Evolutionary conservation across 1,140 invertebrate species (phyloP).

Genomic region (Apis laboriosa): DNA sequence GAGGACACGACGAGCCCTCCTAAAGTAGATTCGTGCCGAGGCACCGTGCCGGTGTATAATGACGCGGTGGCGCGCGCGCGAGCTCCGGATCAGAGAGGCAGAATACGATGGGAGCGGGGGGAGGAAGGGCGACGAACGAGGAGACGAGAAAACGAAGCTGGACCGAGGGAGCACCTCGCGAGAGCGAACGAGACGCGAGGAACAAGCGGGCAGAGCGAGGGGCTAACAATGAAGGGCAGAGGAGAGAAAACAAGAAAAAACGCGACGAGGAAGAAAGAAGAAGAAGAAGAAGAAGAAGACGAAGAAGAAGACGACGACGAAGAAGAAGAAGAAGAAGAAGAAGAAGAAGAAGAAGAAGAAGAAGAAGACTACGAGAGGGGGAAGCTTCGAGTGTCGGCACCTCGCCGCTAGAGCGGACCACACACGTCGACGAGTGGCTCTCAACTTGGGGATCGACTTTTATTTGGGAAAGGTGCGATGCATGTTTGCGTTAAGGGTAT

Average conservation of each 20-base stretch:
- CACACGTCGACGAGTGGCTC: slow-evolving; percentile 80
- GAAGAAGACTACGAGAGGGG: slow-evolving; percentile 64
- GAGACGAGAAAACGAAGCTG: slow-evolving; percentile 40
- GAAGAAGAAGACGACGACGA: slow-evolving; percentile 58
- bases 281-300: slow-evolving; percentile 59
- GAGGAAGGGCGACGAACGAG: slow-evolving; percentile 9
- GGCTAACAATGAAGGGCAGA: slow-evolving; percentile 63
- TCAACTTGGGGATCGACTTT: slow-evolving; percentile 68
- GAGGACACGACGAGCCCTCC: slow-evolving; percentile 64
- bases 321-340: slow-evolving; percentile 58
- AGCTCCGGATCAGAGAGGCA: not conserved
- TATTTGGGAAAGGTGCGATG: too few species aligned
- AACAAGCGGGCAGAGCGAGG: slow-evolving; percentile 52
- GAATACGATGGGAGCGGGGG: slow-evolving; percentile 29
- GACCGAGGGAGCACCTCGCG: not conserved
- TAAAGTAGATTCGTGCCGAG: slow-evolving; percentile 78
- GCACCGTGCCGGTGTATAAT: slow-evolving; percentile 76
- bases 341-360: slow-evolving; percentile 59
- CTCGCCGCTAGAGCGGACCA: slow-evolving; percentile 80
- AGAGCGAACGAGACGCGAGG: slow-evolving; percentile 33
- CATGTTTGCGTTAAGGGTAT: not conserved
- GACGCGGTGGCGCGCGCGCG: slow-evolving; percentile 70
- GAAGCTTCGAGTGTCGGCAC: slow-evolving; percentile 80
- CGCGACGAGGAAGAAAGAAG: slow-evolving; percentile 65
- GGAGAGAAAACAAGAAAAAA: slow-evolving; percentile 62